Base-by-base conservation (phyloP, 2,797 vertebrate species). In the Anguilla obscura region DNA sequence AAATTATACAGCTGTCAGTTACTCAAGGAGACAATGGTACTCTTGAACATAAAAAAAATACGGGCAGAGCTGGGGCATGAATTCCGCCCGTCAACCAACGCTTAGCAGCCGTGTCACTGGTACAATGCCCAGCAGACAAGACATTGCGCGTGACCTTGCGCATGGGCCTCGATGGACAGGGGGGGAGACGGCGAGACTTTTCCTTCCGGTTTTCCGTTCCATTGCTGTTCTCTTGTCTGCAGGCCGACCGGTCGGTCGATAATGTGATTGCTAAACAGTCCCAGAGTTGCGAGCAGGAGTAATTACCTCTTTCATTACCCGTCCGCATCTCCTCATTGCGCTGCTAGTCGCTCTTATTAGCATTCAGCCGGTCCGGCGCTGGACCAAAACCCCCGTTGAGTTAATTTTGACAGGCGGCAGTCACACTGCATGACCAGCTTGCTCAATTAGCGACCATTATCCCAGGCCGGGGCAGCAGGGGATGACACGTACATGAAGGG, bases 301-400 rank as follows among this genome's bases (percentile, higher is more conserved):
- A 94, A 95, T 95, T 94, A 93, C 93, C 92, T 92, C 91, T 92
- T 94, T 92, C 91, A 93, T 94, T 95, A 95, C 94, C 93, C 88
- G 93, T 94, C 94, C 93, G 89, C 92, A 92, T 93, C 90, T 92
- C 36, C 93, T 94, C 92, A 93, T 91, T 94, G 93, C 90, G 91
- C 91, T 91, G 92, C 92, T 91, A 91, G 92, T 89, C 89, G 91
- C 90, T 91, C 90, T 93, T 92, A 93, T 94, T 92, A 89, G 88
- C 89, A 84, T 84, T 63, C 36, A 66, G 9, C 82, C 16, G 0
- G 30, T 71, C 7, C 27, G 21, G 52, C 2, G 18, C 21, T 48
- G 66, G 83, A 18, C 50, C 24, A 8, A 79, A 6, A 10, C 83
- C 63, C 63, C 69, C 2, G 52, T 36, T 30, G 84, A 76, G 21